These are phyloP conservation scores for Numenius phaeopus DNA, from an alignment of 2,797 vertebrate genomes.

Conservation along the genomic window DNA sequence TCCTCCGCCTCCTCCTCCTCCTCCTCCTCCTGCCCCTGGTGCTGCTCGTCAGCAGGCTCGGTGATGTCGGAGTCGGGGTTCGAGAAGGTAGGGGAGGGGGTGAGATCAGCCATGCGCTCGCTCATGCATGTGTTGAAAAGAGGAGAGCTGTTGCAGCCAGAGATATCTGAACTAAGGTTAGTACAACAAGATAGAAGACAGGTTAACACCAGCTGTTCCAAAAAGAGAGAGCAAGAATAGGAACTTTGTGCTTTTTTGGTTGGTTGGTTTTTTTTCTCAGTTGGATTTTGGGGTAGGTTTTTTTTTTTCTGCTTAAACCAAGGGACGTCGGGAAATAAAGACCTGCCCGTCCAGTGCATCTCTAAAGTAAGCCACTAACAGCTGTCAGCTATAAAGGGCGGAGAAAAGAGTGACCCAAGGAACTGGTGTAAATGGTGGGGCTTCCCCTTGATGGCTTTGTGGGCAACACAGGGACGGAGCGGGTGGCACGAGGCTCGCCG, in stretches of 20 bases:
- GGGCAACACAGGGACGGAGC: neutral
- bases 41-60: constrained; percentile 94
- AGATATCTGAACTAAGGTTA: constrained; percentile 94
- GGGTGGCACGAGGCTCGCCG: neutral
- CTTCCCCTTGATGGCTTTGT: neutral
- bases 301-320: constrained; percentile 30
- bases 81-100: constrained; percentile 97
- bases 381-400: neutral
- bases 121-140: constrained; percentile 99
- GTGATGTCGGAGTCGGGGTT: constrained; percentile 94
- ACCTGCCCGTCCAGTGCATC: constrained; percentile 24
- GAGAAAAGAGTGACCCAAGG: constrained; percentile 19
- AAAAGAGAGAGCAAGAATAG: constrained; percentile 70
- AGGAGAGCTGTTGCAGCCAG: constrained; percentile 97
- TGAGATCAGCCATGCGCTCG: constrained; percentile 97
- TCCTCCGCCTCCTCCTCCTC: constrained; percentile 81
- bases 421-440: neutral
- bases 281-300: neutral
- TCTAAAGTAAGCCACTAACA: constrained; percentile 5
- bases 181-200: constrained; percentile 92
- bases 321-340: neutral
- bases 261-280: neutral
- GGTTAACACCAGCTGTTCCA: constrained; percentile 82
- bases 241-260: neutral
- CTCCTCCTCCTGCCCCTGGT: constrained; percentile 89